phyloP scores from a whole-genome alignment of 1,140 invertebrate genomes.

The Diachasma alloeum region DNA sequence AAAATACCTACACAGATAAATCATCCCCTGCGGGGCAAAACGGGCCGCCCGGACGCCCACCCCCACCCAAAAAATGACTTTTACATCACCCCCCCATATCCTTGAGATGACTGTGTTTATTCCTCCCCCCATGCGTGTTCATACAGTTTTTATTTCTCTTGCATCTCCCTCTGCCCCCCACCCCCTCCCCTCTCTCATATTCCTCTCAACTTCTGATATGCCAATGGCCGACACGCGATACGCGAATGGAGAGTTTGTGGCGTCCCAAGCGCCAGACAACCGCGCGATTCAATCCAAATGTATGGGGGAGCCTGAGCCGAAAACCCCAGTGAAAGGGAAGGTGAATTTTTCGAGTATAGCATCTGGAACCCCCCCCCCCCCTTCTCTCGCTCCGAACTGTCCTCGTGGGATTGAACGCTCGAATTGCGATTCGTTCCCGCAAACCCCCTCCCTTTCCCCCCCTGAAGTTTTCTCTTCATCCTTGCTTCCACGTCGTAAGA shows the following conservation, averaged over 20 bases:
- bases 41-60: not conserved
- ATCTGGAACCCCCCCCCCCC: not conserved
- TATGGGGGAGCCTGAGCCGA: not conserved
- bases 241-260: not conserved
- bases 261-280: not conserved
- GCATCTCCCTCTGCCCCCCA: not conserved
- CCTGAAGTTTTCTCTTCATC: not conserved
- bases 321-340: conserved; percentile 18
- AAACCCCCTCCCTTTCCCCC: not conserved
- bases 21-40: too few relatives aligned
- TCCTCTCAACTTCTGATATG: not conserved
- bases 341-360: conserved; percentile 18
- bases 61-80: not conserved
- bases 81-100: not conserved
- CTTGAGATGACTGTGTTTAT: conserved; percentile 1
- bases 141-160: not conserved
- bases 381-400: not conserved
- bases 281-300: not conserved
- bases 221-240: conserved; percentile 9
- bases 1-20: too few relatives aligned
- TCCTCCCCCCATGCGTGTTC: not conserved
- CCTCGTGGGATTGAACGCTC: not conserved
- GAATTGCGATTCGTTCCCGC: not conserved
- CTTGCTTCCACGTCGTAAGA: not conserved
- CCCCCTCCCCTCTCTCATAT: not conserved